Evolutionary conservation across 23 tunicate species (phyloP).

Genomic region (Halocynthia roretzi): DNA sequence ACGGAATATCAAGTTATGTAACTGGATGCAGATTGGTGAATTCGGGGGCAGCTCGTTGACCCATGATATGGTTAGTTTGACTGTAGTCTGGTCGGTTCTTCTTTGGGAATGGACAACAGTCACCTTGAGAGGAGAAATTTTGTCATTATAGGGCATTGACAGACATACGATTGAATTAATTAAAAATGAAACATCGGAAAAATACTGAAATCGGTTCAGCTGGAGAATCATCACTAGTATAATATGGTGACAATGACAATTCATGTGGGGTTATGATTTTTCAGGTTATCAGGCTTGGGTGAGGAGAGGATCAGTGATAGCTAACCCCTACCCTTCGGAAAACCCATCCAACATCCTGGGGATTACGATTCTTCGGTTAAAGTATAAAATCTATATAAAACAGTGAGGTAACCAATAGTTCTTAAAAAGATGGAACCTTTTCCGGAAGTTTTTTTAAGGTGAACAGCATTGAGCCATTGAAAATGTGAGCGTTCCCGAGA

Average conservation of each 20-base stretch:
- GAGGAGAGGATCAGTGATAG: too few relatives aligned
- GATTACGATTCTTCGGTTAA: not conserved
- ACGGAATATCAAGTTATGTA: constrained; percentile 73
- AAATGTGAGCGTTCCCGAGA: constrained; percentile 58
- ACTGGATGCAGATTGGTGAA: constrained; percentile 64
- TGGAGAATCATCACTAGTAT: too few relatives aligned
- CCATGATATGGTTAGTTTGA: constrained; percentile 54
- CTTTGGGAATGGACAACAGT: constrained; percentile 66
- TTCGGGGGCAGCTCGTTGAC: constrained; percentile 76
- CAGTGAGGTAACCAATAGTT: not conserved
- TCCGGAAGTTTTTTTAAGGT: constrained; percentile 54
- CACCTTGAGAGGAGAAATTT: constrained; percentile 17
- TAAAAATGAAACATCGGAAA: too few relatives aligned
- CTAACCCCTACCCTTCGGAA: too few relatives aligned
- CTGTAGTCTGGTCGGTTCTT: constrained; percentile 49
- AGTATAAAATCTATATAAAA: not conserved
- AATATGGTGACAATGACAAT: too few relatives aligned
- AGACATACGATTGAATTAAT: too few relatives aligned
- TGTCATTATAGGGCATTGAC: too few relatives aligned
- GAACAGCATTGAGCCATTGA: constrained; percentile 82
- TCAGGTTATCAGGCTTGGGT: too few relatives aligned
- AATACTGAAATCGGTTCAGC: too few relatives aligned
- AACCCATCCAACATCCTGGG: too few relatives aligned
- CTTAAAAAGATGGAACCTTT: constrained; percentile 3
- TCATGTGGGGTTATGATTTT: too few relatives aligned